Conservation (phyloP, 1,140 invertebrate genomes). For the Leucophenga varia region DNA sequence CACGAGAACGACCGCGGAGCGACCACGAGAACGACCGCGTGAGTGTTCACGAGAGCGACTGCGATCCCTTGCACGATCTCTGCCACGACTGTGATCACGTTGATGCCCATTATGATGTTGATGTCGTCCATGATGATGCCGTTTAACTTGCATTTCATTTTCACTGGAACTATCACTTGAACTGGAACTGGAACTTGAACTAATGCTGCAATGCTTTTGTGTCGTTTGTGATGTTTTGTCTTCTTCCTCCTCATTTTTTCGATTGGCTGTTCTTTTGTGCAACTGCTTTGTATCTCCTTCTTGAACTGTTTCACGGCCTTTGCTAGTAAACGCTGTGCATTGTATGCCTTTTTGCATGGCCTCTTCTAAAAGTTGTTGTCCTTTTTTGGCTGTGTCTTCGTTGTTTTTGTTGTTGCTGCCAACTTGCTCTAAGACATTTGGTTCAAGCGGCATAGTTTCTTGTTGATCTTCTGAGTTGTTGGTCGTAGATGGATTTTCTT, state of each 20-base stretch:
- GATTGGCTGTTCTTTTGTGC: not conserved
- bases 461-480: no score
- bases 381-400: no score
- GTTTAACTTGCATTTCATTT: conserved; percentile 2
- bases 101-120: conserved; percentile 4
- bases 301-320: conserved; percentile 1
- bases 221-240: no score
- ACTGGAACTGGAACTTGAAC: not conserved
- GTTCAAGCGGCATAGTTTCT: no score
- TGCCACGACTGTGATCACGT: no score
- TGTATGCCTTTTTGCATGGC: conserved; percentile 4
- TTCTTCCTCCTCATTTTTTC: no score
- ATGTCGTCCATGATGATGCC: not conserved
- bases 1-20: conserved; percentile 1
- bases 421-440: no score
- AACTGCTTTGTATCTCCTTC: not conserved
- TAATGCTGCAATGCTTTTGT: no score
- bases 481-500: no score
- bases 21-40: conserved; percentile 1
- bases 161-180: conserved; percentile 6
- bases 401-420: no score
- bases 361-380: no score
- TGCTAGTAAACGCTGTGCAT: conserved; percentile 1
- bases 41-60: conserved; percentile 5
- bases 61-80: no score